Conservation (phyloP, 2,888 invertebrate genomes). For the Prosapia bicincta region DNA sequence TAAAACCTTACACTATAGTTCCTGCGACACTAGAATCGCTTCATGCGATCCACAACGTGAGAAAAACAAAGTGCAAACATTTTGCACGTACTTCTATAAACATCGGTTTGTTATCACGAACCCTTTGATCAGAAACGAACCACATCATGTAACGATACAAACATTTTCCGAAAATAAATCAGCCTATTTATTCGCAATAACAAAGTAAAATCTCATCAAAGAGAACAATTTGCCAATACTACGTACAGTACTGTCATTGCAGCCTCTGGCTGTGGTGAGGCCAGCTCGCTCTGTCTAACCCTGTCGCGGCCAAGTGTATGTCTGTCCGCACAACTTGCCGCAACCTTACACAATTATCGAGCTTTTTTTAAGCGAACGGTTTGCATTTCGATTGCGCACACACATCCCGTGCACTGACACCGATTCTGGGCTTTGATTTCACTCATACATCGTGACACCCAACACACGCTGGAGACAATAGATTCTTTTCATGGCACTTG, state of each 20-base stretch:
- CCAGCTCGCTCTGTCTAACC: not conserved
- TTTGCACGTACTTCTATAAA: not conserved
- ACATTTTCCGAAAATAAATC: not conserved
- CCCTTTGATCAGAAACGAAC: not conserved
- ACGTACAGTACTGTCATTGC: not conserved
- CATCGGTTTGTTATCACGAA: not conserved
- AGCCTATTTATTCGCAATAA: not conserved
- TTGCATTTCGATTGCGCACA: not conserved
- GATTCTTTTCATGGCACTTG: not conserved
- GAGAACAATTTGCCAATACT: not conserved
- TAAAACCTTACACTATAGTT: not conserved
- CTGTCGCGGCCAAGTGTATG: not conserved
- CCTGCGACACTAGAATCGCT: not conserved
- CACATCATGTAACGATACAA: not conserved
- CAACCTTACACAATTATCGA: not conserved
- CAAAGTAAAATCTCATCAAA: not conserved
- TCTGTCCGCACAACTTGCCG: not conserved
- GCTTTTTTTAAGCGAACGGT: not conserved
- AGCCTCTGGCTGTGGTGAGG: not conserved
- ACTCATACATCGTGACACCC: not conserved
- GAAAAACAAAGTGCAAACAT: not conserved
- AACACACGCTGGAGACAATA: not conserved
- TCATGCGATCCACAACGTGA: not conserved
- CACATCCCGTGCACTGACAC: not conserved
- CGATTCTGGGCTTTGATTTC: not conserved